Conservation (phyloP, 2,888 invertebrate species). For the Acronicta leporina region DNA sequence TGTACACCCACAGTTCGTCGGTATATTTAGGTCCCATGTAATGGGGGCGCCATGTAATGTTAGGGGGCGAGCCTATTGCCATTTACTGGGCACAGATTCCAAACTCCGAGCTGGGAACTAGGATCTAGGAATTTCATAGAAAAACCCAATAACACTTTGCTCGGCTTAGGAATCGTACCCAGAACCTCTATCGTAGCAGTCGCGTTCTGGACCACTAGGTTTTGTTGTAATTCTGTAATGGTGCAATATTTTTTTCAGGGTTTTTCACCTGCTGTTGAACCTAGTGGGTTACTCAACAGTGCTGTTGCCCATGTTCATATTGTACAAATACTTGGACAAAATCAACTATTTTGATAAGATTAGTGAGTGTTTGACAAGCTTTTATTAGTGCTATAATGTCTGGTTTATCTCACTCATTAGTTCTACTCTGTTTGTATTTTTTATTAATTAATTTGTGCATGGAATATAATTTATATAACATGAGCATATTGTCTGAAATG, state of each 20-base stretch:
- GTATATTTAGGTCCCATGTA: too few relatives aligned
- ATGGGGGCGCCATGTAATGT: too few relatives aligned
- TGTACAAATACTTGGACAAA: slow-evolving; percentile 94
- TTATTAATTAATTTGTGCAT: slow-evolving; percentile 1
- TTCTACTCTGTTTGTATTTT: slow-evolving; percentile 12
- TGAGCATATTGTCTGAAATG: too few relatives aligned
- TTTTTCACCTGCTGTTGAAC: slow-evolving; percentile 93
- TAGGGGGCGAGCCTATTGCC: too few relatives aligned
- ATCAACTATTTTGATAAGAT: slow-evolving; percentile 94
- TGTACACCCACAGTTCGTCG: too few relatives aligned
- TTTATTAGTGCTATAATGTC: slow-evolving; percentile 1
- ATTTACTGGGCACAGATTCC: too few relatives aligned
- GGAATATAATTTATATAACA: neutral
- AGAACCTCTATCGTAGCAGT: too few relatives aligned
- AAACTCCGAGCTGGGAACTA: too few relatives aligned
- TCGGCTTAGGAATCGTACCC: too few relatives aligned
- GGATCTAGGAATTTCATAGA: too few relatives aligned
- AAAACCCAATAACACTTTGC: too few relatives aligned
- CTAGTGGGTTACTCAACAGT: slow-evolving; percentile 96
- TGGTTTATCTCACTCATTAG: slow-evolving; percentile 27
- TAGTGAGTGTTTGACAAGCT: slow-evolving; percentile 85
- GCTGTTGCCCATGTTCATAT: slow-evolving; percentile 94
- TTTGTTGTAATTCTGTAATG: neutral
- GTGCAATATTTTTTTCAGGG: slow-evolving; percentile 85
- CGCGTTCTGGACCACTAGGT: too few relatives aligned